Evolutionary conservation across 2,888 invertebrate species (phyloP).

Genomic region (Ryuthela nishihirai): DNA sequence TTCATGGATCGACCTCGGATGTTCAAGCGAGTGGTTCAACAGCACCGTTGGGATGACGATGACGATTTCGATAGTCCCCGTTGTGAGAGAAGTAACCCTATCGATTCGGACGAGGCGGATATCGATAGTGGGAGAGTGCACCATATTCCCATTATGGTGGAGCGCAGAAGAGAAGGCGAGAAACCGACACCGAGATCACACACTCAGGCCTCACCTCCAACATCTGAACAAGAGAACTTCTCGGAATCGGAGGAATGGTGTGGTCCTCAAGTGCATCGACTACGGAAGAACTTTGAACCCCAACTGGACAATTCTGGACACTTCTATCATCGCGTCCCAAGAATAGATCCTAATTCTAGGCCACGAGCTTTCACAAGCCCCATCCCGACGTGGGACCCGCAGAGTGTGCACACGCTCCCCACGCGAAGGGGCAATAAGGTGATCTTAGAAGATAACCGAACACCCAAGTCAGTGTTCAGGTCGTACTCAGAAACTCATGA

Average conservation of each 20-base stretch:
- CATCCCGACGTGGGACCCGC: conserved; percentile 19
- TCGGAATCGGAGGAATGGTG: conserved; percentile 15
- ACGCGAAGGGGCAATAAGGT: conserved; percentile 19
- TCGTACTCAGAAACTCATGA: conserved; percentile 33
- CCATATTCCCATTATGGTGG: conserved; percentile 41
- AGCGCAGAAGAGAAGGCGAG: conserved; percentile 21
- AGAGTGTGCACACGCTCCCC: conserved; percentile 19
- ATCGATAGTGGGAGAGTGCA: conserved; percentile 26
- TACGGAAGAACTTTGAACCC: conserved; percentile 31
- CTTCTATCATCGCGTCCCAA: conserved; percentile 4
- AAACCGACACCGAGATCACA: too few relatives aligned
- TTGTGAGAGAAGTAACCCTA: conserved; percentile 2
- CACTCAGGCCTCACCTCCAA: conserved; percentile 8
- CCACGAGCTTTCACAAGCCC: conserved; percentile 6
- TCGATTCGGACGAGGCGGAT: conserved; percentile 1
- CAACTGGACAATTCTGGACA: not conserved
- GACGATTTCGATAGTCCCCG: conserved; percentile 5
- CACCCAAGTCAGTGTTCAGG: conserved; percentile 22
- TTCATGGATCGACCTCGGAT: conserved; percentile 24
- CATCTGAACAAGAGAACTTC: conserved; percentile 8
- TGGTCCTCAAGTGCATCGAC: conserved; percentile 22
- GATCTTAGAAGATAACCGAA: conserved; percentile 19
- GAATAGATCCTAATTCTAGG: not conserved
- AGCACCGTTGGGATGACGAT: conserved; percentile 16
- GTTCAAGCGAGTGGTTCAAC: conserved; percentile 31